Evolutionary conservation across 2,113 vertebrate species (phyloP).

Genomic region (Herpailurus yagouaroundi): DNA sequence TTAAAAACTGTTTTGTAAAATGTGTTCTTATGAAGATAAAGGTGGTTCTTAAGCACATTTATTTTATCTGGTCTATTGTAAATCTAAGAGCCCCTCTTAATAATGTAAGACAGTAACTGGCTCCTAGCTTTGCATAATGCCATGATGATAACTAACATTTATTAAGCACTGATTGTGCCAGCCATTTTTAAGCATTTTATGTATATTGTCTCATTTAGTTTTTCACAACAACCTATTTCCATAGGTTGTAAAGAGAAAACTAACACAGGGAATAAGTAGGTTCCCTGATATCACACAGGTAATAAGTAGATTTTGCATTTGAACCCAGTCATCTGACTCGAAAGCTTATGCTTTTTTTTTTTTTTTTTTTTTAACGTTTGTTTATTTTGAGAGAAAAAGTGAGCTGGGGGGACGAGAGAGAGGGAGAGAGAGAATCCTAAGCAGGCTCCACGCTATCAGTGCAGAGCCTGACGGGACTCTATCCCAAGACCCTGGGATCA

Average conservation of each 20-base stretch:
- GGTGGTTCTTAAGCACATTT: neutral
- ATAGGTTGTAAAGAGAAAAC: neutral
- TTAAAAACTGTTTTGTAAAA: constrained; percentile 1
- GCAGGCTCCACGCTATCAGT: too few relatives aligned
- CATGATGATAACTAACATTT: neutral
- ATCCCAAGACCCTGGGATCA: too few relatives aligned
- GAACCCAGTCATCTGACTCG: neutral
- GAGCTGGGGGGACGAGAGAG: too few relatives aligned
- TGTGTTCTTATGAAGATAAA: neutral
- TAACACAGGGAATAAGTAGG: neutral
- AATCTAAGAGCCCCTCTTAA: neutral
- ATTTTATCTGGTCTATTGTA: neutral
- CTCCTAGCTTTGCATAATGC: neutral
- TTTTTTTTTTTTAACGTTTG: neutral
- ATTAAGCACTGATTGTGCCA: neutral
- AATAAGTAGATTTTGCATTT: neutral
- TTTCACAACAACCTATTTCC: neutral
- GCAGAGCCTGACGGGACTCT: too few relatives aligned
- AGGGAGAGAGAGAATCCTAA: too few relatives aligned
- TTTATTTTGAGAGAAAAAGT: too few relatives aligned
- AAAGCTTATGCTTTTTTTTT: neutral
- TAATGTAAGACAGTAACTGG: neutral
- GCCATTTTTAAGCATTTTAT: neutral
- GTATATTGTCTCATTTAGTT: neutral
- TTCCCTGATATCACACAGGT: neutral